Percentiles rank a stretch among this genome's conserved stretches.
These are phyloP conservation scores for Acrocephalus kingi DNA, from an alignment of 2,113 vertebrate genomes.

Conservation along the genomic window DNA sequence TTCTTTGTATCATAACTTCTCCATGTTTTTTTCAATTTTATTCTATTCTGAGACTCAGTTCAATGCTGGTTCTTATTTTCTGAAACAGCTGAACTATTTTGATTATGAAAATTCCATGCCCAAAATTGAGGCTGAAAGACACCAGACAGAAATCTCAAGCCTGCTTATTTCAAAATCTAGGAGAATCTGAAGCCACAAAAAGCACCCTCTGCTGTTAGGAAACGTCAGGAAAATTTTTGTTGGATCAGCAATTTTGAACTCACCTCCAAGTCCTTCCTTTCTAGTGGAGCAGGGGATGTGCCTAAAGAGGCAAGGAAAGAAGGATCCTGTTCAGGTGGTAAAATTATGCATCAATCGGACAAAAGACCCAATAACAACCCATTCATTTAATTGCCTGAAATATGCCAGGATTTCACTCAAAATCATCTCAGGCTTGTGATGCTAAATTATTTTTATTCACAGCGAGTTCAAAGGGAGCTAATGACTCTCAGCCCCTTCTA, in stretches of 20 bases:
- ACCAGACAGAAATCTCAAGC: not conserved
- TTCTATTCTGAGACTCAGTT: not conserved
- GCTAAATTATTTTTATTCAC: conserved; percentile 33
- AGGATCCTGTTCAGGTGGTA: not conserved
- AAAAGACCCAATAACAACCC: not conserved
- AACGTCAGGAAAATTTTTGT: not conserved
- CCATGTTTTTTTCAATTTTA: not conserved
- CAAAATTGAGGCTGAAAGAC: not conserved
- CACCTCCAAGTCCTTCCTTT: not conserved
- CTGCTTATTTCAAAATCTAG: not conserved
- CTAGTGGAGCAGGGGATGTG: not conserved
- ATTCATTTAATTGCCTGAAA: not conserved
- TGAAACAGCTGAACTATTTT: not conserved
- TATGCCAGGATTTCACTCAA: not conserved
- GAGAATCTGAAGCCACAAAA: not conserved
- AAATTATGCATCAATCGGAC: not conserved
- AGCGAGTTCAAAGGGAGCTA: not conserved
- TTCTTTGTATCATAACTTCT: not conserved
- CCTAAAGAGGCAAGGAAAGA: not conserved
- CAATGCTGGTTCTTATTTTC: not conserved
- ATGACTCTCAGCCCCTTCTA: not conserved
- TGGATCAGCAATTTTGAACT: not conserved
- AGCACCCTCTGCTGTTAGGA: not conserved
- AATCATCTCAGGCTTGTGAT: conserved; percentile 33
- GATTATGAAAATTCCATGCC: not conserved